Evolutionary conservation across 1,140 invertebrate species (phyloP), one percentile per base, ranked within the genome.

Genomic region (Xylocopa sonorina): DNA sequence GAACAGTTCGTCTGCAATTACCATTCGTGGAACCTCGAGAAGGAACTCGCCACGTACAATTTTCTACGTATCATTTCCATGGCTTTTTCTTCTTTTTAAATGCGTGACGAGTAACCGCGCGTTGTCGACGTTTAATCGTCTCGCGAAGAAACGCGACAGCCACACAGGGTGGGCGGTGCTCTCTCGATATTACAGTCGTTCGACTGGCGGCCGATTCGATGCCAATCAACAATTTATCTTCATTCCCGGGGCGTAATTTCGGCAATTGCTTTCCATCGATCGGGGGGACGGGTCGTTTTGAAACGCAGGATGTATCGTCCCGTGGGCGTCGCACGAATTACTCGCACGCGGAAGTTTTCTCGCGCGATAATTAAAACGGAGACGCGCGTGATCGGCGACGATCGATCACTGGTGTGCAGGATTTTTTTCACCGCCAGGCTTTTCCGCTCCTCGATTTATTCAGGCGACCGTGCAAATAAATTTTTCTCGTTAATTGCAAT

Each of bases 231-330:
- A 66, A 85, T 82, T 83, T 79, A 77, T 88, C 81, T 76, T 75
- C 66, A 79, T 80, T 80, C 71, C 24, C 55, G 63, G 57, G 50
- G 32, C 78, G 77, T 87, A 88, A 88, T 87, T 89, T 83, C 67
- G 68, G 50, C 72, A 81, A 88, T 87, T 82, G 74, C 57, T 46
- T 62, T 46, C 43, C 71, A 88, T 86, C 79, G 84, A 88, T 89
- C 82, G 85, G 24, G 34, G 16, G 46, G 7, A n/a, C 24, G 53
- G 34, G 43, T 48, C 43, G 72, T 74, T 78, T 77, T 68, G 63
- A 72, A 57, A 57, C 68, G 66, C 32, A 63, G 38, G 16, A 21
- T 14, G 34, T 29, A 50, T 29, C 18, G 51, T 29, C n/a, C 41
- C 34, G 1, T 32, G 24, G 32, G 58, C 34, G 16, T 60, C 29